These are phyloP conservation scores for Barbus barbus DNA, from an alignment of 2,113 vertebrate species.

Conservation along the genomic window DNA sequence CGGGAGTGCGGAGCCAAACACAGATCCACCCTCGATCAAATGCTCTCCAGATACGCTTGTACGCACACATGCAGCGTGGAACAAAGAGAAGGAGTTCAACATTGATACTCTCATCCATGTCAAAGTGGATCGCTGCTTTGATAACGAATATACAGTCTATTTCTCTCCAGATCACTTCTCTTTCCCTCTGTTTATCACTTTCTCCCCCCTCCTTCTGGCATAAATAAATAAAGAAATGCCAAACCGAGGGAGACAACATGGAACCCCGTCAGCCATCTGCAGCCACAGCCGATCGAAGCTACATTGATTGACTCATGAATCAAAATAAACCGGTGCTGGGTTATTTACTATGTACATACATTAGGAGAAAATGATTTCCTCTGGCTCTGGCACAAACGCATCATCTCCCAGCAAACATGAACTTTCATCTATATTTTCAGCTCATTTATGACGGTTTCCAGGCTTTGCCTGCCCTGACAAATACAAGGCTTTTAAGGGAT, in stretches of 20 bases:
- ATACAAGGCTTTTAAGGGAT: neutral
- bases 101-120: conserved; percentile 52
- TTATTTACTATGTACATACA: conserved; percentile 58
- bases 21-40: conserved; percentile 33
- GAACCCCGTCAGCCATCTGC: conserved; percentile 51
- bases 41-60: conserved; percentile 15
- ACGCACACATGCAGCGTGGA: conserved; percentile 64
- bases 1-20: conserved; percentile 4
- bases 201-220: neutral
- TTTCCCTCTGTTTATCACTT: conserved; percentile 7
- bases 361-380: conserved; percentile 50
- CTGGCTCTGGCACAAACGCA: conserved; percentile 36
- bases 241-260: conserved; percentile 12
- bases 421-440: conserved; percentile 43
- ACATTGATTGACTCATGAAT: conserved; percentile 56
- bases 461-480: neutral
- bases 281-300: conserved; percentile 41
- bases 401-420: conserved; percentile 14
- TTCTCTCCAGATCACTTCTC: neutral
- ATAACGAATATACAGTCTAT: neutral
- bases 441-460: conserved; percentile 8
- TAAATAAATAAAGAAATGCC: conserved; percentile 38
- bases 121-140: neutral
- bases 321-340: conserved; percentile 40
- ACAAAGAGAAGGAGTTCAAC: conserved; percentile 66